phyloP scores from a whole-genome alignment of 2,888 invertebrate species.

The Drosophila stalkeri region DNA sequence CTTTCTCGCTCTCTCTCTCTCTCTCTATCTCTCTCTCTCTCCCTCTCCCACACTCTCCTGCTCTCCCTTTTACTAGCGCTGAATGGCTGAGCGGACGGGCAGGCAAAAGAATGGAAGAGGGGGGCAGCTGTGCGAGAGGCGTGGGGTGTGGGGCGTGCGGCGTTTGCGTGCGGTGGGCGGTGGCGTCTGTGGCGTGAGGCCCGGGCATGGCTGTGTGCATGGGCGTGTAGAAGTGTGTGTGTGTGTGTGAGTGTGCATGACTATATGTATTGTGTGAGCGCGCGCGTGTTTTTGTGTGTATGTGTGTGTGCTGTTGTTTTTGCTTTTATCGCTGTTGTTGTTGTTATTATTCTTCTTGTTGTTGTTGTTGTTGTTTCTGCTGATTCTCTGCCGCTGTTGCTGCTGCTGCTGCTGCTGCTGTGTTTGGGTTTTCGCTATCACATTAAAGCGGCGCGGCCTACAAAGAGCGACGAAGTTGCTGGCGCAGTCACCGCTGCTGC shows the following conservation, averaged over 20 bases:
- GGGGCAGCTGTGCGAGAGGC: constrained; percentile 17
- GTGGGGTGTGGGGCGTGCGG: constrained; percentile 39
- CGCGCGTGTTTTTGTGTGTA: constrained; percentile 4
- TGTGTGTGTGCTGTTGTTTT: constrained; percentile 20
- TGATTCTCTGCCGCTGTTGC: constrained; percentile 32
- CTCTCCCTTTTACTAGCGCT: constrained; percentile 37
- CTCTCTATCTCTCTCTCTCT: too few relatives aligned
- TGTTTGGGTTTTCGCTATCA: constrained; percentile 57
- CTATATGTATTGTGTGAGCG: constrained; percentile 21
- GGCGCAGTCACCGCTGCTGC: constrained; percentile 43
- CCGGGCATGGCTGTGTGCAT: constrained; percentile 43
- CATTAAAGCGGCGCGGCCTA: constrained; percentile 69
- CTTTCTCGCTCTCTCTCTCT: not conserved
- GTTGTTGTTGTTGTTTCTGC: constrained; percentile 27
- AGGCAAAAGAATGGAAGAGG: constrained; percentile 1
- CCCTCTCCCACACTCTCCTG: not conserved
- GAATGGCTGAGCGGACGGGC: constrained; percentile 56
- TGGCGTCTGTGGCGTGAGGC: constrained; percentile 50
- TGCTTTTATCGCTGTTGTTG: constrained; percentile 19
- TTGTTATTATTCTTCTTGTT: too few relatives aligned
- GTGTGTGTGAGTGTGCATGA: constrained; percentile 18
- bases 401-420: constrained; percentile 40
- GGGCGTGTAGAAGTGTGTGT: constrained; percentile 38
- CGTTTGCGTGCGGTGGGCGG: constrained; percentile 50
- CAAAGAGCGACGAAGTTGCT: constrained; percentile 53